A percentile compares a stretch with the other conserved stretches of the same genome.
These are phyloP conservation scores for Schizaphis graminum DNA, from an alignment of 2,888 invertebrate species.

Conservation along the genomic window DNA sequence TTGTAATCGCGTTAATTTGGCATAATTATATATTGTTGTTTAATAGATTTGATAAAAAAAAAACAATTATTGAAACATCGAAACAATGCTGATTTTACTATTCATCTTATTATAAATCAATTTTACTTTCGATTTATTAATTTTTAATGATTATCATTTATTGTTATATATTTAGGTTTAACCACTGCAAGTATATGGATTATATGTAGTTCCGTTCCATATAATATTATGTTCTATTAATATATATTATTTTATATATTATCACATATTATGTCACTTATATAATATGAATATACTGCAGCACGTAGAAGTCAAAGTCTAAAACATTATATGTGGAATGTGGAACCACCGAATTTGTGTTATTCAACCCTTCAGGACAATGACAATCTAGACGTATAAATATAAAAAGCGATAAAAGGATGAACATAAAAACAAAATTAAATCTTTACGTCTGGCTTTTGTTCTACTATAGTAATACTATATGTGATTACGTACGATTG, in stretches of 20 bases:
- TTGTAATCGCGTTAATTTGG: slow-evolving; percentile 41
- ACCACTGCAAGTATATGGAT: not conserved
- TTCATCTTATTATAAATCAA: not conserved
- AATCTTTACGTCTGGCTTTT: not conserved
- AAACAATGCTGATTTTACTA: not conserved
- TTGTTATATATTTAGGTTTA: not conserved
- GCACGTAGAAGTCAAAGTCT: not conserved
- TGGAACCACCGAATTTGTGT: not conserved
- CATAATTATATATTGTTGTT: slow-evolving; percentile 34
- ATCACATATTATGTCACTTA: no score
- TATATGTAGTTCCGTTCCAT: not conserved
- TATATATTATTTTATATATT: no score
- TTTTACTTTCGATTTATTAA: not conserved
- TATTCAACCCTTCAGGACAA: not conserved
- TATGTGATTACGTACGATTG: not conserved
- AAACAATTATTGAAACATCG: not conserved
- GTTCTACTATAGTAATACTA: not conserved
- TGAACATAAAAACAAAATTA: not conserved
- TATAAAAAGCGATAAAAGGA: not conserved
- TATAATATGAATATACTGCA: not conserved
- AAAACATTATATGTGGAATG: not conserved
- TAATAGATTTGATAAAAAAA: slow-evolving; percentile 44
- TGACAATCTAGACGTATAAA: not conserved
- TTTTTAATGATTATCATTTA: not conserved
- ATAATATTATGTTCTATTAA: not conserved